Conservation (phyloP, 2,113 vertebrate species). For the Centropus bengalensis region DNA sequence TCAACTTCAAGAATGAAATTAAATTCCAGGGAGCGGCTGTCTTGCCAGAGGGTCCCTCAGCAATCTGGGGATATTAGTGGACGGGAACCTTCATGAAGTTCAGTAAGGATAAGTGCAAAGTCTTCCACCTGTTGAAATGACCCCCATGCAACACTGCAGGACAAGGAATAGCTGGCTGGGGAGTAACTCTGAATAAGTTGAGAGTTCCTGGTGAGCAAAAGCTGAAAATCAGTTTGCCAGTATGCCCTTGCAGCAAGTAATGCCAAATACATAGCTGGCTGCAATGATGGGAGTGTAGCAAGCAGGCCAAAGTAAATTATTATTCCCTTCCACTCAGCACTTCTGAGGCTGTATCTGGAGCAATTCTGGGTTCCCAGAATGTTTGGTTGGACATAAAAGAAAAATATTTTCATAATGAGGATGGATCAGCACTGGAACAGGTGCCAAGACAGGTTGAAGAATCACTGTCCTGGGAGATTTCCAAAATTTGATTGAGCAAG, state of each 20-base stretch:
- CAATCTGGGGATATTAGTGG: neutral
- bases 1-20: neutral
- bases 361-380: conserved; percentile 14
- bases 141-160: neutral
- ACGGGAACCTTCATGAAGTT: neutral
- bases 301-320: conserved; percentile 40
- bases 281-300: neutral
- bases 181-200: neutral
- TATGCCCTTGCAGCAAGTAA: conserved; percentile 18
- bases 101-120: neutral
- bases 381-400: conserved; percentile 24
- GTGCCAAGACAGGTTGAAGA: conserved; percentile 37
- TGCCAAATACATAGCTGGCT: neutral
- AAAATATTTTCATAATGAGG: conserved; percentile 44
- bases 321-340: conserved; percentile 31
- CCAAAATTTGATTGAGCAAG: conserved; percentile 14
- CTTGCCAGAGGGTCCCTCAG: accelerated
- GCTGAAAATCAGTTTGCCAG: neutral
- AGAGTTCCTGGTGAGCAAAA: neutral
- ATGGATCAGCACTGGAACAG: conserved; percentile 1
- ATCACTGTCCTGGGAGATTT: neutral
- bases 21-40: neutral
- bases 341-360: conserved; percentile 1
- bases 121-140: neutral
- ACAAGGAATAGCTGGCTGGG: neutral